Evolutionary conservation across 2,888 invertebrate genomes (phyloP), one percentile per base, ranked within the genome.

Genomic region (Tinea semifulvella): DNA sequence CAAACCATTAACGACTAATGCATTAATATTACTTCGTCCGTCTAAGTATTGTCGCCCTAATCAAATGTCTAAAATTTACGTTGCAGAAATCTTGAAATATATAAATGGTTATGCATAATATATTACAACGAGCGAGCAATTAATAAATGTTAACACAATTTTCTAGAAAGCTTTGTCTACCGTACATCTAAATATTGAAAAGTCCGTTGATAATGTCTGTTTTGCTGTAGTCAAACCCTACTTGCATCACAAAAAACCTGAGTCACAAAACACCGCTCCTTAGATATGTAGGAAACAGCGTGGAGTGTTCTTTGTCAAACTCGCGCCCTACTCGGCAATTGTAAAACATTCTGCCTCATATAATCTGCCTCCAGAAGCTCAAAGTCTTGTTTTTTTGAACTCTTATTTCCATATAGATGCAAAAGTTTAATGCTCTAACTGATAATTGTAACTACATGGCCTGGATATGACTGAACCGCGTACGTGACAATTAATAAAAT

Each of bases 271-370:
- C 40, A 14, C 20, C 40, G 40, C 22, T 40, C 40, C 25, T 25
- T 36, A 36, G 17, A 36, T 18, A 36, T 36, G 36, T 36, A 36
- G 36, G 16, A 2, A 36, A 18, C 36, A 36, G 17, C 10, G 39
- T 28, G 36, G 14, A 46, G 46, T 22, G 43, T 38, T 14, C 46
- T 46, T 46, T 46, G 46, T 46, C 46, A 46, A 14, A 35, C 42
- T 26, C 11, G 27, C 43, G 43, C 35, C 36, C 38, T 36, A 27
- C 46, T 39, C 40, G 20, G 43, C 46, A 46, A 46, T 46, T 46
- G 46, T 42, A 31, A 46, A 43, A 46, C 19, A 46, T 38, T 43
- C 42, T 25, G 27, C 25, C 28, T 42, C 16, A 22, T 31, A 28
- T 25, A 45, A 5, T 22, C 14, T 35, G 36, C 25, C 11, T 19